Percentiles rank a stretch among this genome's conserved stretches.
phyloP scores from a whole-genome alignment of 2,797 vertebrate genomes.

The Paedocypris micromegethes region DNA sequence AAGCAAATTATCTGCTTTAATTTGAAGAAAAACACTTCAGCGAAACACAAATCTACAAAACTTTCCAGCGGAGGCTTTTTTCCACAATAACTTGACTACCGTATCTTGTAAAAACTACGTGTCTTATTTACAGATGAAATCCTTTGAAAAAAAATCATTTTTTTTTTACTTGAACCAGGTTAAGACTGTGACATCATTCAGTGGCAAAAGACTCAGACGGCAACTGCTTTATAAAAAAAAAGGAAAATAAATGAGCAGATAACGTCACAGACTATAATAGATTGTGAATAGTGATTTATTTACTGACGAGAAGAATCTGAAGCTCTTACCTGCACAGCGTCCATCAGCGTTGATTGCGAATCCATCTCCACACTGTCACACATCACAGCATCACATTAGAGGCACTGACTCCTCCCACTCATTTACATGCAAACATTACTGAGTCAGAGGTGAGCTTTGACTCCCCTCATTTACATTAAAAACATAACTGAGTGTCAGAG shows the following conservation, averaged over 20 bases:
- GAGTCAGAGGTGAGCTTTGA: slow-evolving; percentile 49
- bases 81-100: no score
- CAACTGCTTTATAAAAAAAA: no score
- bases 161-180: no score
- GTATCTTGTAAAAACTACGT: no score
- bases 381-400: neutral
- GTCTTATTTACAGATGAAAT: no score
- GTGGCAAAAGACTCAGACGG: no score
- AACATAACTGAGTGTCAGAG: neutral
- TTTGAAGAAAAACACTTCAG: no score
- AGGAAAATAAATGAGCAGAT: neutral
- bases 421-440: slow-evolving; percentile 60
- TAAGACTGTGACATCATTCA: no score
- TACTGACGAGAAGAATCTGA: no score
- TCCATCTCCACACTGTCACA: slow-evolving; percentile 76
- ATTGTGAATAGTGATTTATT: neutral
- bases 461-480: neutral
- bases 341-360: slow-evolving; percentile 76
- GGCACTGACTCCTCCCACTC: neutral
- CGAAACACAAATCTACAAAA: no score
- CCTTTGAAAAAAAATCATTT: no score
- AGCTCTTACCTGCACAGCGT: slow-evolving; percentile 74
- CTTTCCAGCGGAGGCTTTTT: no score
- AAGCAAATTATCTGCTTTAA: neutral
- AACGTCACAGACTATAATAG: neutral